Percentiles rank a stretch among this genome's conserved stretches.
These are phyloP conservation scores for Thumatha senex DNA, from an alignment of 2,888 invertebrate genomes.

Conservation along the genomic window DNA sequence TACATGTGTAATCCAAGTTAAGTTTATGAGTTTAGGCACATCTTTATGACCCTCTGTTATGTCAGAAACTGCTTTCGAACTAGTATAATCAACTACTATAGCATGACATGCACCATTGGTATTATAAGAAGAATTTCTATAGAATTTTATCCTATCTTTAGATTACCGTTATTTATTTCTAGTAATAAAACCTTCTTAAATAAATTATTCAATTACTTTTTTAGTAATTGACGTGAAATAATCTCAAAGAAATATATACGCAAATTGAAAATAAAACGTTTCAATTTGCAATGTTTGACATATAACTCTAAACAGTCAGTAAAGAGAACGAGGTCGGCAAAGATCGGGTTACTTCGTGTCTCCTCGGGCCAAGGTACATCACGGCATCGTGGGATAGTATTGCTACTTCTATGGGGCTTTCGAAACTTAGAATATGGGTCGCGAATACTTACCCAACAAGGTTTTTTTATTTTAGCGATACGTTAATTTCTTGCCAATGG, in stretches of 20 bases:
- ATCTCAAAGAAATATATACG: neutral
- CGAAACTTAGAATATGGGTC: slow-evolving; percentile 41
- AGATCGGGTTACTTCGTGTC: slow-evolving; percentile 43
- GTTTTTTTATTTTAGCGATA: slow-evolving; percentile 19
- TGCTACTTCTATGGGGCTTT: slow-evolving; percentile 42
- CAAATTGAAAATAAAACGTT: slow-evolving; percentile 18
- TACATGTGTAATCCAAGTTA: slow-evolving; percentile 13
- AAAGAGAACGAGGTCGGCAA: slow-evolving; percentile 46
- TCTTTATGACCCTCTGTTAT: slow-evolving; percentile 23
- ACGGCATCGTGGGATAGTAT: slow-evolving; percentile 45
- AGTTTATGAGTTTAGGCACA: slow-evolving; percentile 21
- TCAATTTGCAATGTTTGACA: slow-evolving; percentile 26
- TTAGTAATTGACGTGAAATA: neutral
- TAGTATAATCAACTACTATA: slow-evolving; percentile 20
- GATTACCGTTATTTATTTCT: too few relatives aligned
- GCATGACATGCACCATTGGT: slow-evolving; percentile 12
- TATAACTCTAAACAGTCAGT: slow-evolving; percentile 50
- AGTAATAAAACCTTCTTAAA: too few relatives aligned
- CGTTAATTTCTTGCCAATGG: slow-evolving; percentile 16
- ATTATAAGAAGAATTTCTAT: neutral
- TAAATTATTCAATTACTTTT: too few relatives aligned
- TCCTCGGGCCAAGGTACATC: slow-evolving; percentile 27
- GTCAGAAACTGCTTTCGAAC: slow-evolving; percentile 23
- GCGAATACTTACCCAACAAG: slow-evolving; percentile 40
- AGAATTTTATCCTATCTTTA: too few relatives aligned